Evolutionary conservation across 2,888 invertebrate genomes (phyloP), one percentile per base, ranked within the genome.

Genomic region (Apamea anceps): DNA sequence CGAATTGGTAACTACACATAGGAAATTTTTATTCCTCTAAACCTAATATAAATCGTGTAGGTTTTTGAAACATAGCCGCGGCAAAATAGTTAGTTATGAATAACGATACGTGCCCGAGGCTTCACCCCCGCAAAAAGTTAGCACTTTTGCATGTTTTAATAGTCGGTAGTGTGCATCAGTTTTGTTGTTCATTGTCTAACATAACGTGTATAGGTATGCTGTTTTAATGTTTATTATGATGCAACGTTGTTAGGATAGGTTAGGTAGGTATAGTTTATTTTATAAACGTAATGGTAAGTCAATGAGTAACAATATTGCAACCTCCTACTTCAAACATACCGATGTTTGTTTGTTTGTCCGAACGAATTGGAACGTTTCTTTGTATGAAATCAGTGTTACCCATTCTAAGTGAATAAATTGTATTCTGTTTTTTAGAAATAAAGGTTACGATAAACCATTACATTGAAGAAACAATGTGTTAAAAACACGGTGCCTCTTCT

Each of bases 1-100:
- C 18, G 5, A 81, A 81, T 48, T 48, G 37, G 21, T n/a, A n/a
- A n/a, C n/a, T n/a, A n/a, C 32, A 54, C n/a, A 60, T 51, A 18
- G 5, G 7, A 80, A 28, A 2, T 1, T 66, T 28, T 80, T 54
- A 21, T 62, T 67, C 2, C 0, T 10, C 21, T 12, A 62, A 21
- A 32, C 3, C 3, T 45, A 25, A n/a, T 37, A 8, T 57, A n/a
- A 28, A 68, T 37, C 15, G 68, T 37, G 37, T 15, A 6, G 54
- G 18, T 13, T 62, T 82, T 77, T 13, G 0, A 68, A 57, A 54
- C 28, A 45, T 48, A 63, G 62, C 67, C 54, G n/a, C 32, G 28
- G 18, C 28, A 1, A 21, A 28, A 1, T 1, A 37, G 5, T 28
- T 68, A 37, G 54, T 77, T 63, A 48, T 48, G 37, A 63, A 37